A percentile compares a stretch with the other conserved stretches of the same genome.
Conservation (phyloP, 2,113 vertebrate species). For the Myiozetetes cayanensis region DNA sequence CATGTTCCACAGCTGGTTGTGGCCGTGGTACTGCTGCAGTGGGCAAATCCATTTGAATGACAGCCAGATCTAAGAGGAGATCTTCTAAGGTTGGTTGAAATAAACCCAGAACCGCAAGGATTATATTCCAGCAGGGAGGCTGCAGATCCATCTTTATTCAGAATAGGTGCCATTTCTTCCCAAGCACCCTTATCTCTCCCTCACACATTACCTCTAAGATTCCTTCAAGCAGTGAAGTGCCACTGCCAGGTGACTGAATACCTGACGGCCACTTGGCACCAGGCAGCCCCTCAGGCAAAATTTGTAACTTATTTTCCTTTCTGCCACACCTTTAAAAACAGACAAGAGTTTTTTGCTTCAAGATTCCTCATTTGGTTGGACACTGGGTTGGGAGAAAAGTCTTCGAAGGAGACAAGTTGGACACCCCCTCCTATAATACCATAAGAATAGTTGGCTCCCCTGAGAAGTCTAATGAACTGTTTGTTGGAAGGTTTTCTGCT, state of each 20-base stretch:
- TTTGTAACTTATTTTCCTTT: neutral
- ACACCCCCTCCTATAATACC: neutral
- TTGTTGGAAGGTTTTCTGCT: neutral
- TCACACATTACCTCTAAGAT: slow-evolving; percentile 31
- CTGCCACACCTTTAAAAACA: neutral
- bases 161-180: slow-evolving; percentile 32
- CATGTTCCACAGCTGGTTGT: neutral
- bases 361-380: neutral
- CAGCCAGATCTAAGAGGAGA: neutral
- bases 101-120: slow-evolving; percentile 13
- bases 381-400: neutral
- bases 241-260: neutral
- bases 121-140: slow-evolving; percentile 26
- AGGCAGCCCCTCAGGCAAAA: slow-evolving; percentile 4
- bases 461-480: neutral
- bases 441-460: neutral
- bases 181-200: slow-evolving; percentile 50
- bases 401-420: neutral
- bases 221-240: slow-evolving; percentile 21
- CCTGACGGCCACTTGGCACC: neutral
- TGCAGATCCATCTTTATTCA: slow-evolving; percentile 22
- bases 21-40: neutral
- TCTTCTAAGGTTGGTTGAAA: slow-evolving; percentile 47
- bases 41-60: slow-evolving; percentile 8
- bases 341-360: neutral